phyloP scores from a whole-genome alignment of 2,113 vertebrate species.

The Calypte anna region DNA sequence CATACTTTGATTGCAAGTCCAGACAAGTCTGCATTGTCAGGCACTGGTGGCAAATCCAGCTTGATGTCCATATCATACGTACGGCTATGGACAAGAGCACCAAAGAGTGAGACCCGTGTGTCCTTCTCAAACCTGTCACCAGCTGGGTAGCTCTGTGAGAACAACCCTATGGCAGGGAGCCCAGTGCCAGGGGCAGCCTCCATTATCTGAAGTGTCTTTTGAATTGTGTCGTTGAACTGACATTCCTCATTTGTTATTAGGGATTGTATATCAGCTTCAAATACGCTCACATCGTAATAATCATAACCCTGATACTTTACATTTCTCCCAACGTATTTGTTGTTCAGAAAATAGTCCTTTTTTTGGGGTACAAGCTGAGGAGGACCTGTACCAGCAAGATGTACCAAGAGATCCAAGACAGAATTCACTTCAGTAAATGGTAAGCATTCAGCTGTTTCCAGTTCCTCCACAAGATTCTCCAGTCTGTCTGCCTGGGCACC shows the following conservation, averaged over 20 bases:
- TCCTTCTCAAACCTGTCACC: slow-evolving; percentile 91
- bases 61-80: slow-evolving; percentile 91
- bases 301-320: slow-evolving; percentile 85
- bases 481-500: slow-evolving; percentile 86
- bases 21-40: slow-evolving; percentile 89
- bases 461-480: slow-evolving; percentile 84
- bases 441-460: slow-evolving; percentile 69
- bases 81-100: slow-evolving; percentile 91
- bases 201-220: slow-evolving; percentile 83
- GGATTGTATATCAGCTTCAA: slow-evolving; percentile 84
- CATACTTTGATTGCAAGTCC: slow-evolving; percentile 91
- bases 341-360: slow-evolving; percentile 85
- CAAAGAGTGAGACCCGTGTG: slow-evolving; percentile 89
- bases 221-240: slow-evolving; percentile 77
- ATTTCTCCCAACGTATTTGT: slow-evolving; percentile 82
- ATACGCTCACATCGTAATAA: slow-evolving; percentile 83
- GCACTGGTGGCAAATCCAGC: slow-evolving; percentile 90
- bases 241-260: slow-evolving; percentile 84
- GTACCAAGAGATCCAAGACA: slow-evolving; percentile 87
- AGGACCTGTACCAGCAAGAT: slow-evolving; percentile 87
- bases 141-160: slow-evolving; percentile 63
- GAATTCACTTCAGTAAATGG: slow-evolving; percentile 79
- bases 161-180: slow-evolving; percentile 79
- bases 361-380: slow-evolving; percentile 80
- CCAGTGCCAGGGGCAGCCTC: slow-evolving; percentile 88